Base-by-base conservation (phyloP, 2,888 invertebrate species). In the Rhingia campestris region DNA sequence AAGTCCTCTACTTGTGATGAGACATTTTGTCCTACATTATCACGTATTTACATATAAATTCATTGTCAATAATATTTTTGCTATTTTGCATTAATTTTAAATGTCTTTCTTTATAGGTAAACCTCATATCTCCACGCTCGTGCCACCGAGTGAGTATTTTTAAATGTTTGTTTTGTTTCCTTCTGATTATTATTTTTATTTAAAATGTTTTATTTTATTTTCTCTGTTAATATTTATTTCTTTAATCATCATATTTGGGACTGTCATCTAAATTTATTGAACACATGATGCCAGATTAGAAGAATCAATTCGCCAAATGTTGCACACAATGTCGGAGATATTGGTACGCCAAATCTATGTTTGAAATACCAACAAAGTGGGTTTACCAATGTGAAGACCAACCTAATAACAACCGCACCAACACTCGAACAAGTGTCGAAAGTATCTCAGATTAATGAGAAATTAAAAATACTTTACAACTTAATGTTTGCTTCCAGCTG, bases 111-210 rank as follows among this genome's bases (percentile, higher is more conserved):
- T 86, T 86, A 43, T 41, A 86, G 86, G 82, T 86, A 86, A 86
- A 84, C 82, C 72, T 73, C 76, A 80, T 58, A 64, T 81, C 72
- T 63, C 59, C 58, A 74, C 67, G 80, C 77, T 86, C 74, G 73
- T 64, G 58, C 32, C 63, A 39, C 61, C 74, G 81, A 84, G 86
- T 86, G 82, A 86, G 86, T 86, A 81, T 77, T 73, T 72, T 22
- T 54, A 9, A 47, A 10, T 37, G 22, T 33, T 33, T 3, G 1
- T n/a, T 49, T 74, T 59, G 6, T 33, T 54, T 37, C 6, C 37
- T 58, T 37, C 6, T n/a, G 51, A 2, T 32, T 7, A 2, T 14
- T 49, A 49, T 67, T 47, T 56, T 37, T 64, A 41, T 30, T 41
- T 47, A 51, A 41, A 43, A 32, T 53, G 3, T 56, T 58, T 51